Base-by-base conservation (phyloP, 2,888 invertebrate genomes). In the Ectemnius cavifrons region DNA sequence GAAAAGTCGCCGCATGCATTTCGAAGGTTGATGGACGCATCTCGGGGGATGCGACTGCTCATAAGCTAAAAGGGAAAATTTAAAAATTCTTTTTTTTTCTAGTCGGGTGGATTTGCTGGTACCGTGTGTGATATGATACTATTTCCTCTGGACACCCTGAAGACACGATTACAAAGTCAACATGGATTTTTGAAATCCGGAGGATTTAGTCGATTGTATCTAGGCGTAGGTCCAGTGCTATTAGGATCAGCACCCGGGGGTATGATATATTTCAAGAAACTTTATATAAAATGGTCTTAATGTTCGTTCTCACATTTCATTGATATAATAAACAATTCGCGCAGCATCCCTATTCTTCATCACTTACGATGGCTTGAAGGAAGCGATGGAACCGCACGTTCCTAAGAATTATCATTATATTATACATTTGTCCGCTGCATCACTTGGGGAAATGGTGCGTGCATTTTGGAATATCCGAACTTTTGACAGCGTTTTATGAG, bases 141-240 rank as follows among this genome's bases (percentile, higher is more conserved):
- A 46, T 99, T 97, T 90, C 99, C 99, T 0, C 91, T 99, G 79
- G 99, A 99, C 89, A 99, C 99, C 0, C 91, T 99, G 6, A 99
- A 99, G 92, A 99, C 99, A 0, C 93, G 99, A 18, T 92, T 99
- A 28, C 99, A 99, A 91, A 96, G 98, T 84, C 94, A 95, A 74
- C 93, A 95, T 87, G 99, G 99, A 4, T 99, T 99, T 91, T 92
- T 93, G 83, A 94, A 95, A 83, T 94, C 98, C 37, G 99, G 99
- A 0, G 99, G 98, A 2, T 98, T 99, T 89, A 93, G 91, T 23
- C 94, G 94, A 16, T 93, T 97, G 71, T 97, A 97, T 88, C 93
- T 95, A 81, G 98, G 98, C 0, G 90, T 98, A 67, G 94, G 94
- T 0, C 96, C 97, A 0, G 96, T 95, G 60, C 95, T 95, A 14